A percentile compares a stretch with the other conserved stretches of the same genome.
Conservation (phyloP, 2,113 vertebrate species). For the Tapirus terrestris region DNA sequence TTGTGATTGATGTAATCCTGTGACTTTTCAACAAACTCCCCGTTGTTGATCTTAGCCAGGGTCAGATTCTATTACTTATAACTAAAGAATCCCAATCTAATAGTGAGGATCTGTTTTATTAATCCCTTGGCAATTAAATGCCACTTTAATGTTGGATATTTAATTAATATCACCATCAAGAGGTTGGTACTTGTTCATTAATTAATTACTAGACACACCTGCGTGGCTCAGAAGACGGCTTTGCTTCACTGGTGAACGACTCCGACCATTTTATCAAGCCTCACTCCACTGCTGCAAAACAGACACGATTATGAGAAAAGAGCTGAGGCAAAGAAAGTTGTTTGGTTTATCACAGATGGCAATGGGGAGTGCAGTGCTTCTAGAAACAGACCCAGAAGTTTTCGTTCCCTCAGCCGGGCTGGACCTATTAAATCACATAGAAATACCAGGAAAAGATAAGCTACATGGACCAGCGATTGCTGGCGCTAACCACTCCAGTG, state of each 20-base stretch:
- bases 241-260: background rate
- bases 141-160: constrained; percentile 41
- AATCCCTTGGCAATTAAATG: constrained; percentile 60
- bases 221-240: background rate
- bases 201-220: constrained; percentile 56
- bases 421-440: constrained; percentile 75
- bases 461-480: constrained; percentile 71
- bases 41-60: background rate
- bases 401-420: constrained; percentile 66
- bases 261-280: background rate
- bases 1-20: background rate
- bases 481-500: constrained; percentile 70
- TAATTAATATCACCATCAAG: constrained; percentile 64
- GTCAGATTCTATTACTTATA: constrained; percentile 56
- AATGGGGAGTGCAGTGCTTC: constrained; percentile 19
- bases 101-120: constrained; percentile 31
- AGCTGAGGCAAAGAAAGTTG: constrained; percentile 64
- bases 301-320: constrained; percentile 16
- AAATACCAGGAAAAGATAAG: constrained; percentile 80
- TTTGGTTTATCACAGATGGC: constrained; percentile 67
- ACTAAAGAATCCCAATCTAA: constrained; percentile 25
- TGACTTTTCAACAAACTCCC: constrained; percentile 29
- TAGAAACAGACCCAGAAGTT: constrained; percentile 64
- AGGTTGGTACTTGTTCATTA: constrained; percentile 36
- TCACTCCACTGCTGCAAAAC: constrained; percentile 13